A percentile compares a stretch with the other conserved stretches of the same genome.
Evolutionary conservation across 2,888 invertebrate species (phyloP).

Genomic region (Yponomeuta cagnagella): DNA sequence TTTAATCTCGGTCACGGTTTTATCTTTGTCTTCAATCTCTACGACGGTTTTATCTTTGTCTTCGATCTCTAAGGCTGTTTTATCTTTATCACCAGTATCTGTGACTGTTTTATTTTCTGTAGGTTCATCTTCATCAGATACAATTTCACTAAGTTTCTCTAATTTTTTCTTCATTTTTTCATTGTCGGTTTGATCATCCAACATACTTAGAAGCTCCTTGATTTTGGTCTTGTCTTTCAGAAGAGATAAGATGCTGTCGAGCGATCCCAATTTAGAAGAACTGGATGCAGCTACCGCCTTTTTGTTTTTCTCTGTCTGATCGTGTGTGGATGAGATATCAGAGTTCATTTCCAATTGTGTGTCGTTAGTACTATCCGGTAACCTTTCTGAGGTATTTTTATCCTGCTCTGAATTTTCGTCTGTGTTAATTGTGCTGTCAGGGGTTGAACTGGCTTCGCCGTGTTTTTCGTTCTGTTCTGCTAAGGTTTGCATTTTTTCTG

Average conservation of each 20-base stretch:
- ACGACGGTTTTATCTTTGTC: background rate
- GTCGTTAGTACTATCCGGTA: constrained; percentile 51
- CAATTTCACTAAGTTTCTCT: constrained; percentile 72
- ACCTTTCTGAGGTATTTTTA: constrained; percentile 24
- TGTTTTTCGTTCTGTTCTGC: constrained; percentile 22
- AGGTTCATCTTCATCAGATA: constrained; percentile 65
- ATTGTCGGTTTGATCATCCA: constrained; percentile 59
- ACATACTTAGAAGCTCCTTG: constrained; percentile 57
- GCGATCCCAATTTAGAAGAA: constrained; percentile 33
- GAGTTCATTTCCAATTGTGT: constrained; percentile 38
- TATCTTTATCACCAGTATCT: background rate
- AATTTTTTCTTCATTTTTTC: constrained; percentile 75
- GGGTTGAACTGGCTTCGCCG: constrained; percentile 34
- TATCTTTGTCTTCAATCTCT: background rate
- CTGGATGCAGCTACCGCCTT: constrained; percentile 26
- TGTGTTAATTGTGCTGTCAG: constrained; percentile 55
- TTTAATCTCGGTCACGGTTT: background rate
- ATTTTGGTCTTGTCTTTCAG: constrained; percentile 68
- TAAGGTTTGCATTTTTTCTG: constrained; percentile 16
- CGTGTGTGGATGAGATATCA: constrained; percentile 45
- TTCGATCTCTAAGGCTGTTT: background rate
- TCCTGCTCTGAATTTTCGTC: constrained; percentile 24
- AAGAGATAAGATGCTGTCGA: constrained; percentile 52
- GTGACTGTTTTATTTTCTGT: constrained; percentile 23
- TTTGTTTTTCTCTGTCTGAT: constrained; percentile 29